These are phyloP conservation scores for Campopleginae sp. DNA, from an alignment of 2,888 invertebrate genomes.

Conservation along the genomic window DNA sequence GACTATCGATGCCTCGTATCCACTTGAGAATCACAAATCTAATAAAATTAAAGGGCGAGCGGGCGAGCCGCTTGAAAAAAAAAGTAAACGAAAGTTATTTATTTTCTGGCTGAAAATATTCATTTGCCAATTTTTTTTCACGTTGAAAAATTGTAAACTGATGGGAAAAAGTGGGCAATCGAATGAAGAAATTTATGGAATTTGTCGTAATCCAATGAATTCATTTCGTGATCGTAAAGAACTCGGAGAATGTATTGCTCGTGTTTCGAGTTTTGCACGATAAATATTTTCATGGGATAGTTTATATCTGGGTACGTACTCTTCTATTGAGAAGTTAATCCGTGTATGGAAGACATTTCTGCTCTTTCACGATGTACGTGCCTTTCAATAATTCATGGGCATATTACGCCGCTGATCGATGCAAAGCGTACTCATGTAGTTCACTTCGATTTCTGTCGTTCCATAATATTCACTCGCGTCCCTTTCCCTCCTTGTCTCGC, in stretches of 20 bases:
- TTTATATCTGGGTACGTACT: background rate
- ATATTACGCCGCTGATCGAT: conserved; percentile 39
- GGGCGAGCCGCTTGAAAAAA: background rate
- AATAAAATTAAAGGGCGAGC: background rate
- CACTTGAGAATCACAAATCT: background rate
- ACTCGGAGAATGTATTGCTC: background rate
- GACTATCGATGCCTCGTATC: background rate
- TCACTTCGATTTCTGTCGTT: conserved; percentile 36
- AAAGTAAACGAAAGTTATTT: background rate
- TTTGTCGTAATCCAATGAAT: background rate
- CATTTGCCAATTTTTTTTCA: too few relatives aligned
- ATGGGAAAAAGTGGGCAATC: too few relatives aligned
- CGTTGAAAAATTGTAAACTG: too few relatives aligned
- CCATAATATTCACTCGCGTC: conserved; percentile 1
- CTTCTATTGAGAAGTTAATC: conserved; percentile 21
- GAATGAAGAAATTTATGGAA: too few relatives aligned
- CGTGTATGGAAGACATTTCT: conserved; percentile 20
- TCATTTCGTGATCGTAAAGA: background rate
- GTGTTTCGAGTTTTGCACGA: background rate
- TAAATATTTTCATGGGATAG: background rate
- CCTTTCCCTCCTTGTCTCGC: background rate
- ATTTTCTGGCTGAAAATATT: background rate
- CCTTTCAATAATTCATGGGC: conserved; percentile 49
- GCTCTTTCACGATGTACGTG: conserved; percentile 28
- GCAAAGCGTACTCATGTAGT: background rate